Base-by-base conservation (phyloP, 2,113 vertebrate species). In the Amphiprion ocellaris region DNA sequence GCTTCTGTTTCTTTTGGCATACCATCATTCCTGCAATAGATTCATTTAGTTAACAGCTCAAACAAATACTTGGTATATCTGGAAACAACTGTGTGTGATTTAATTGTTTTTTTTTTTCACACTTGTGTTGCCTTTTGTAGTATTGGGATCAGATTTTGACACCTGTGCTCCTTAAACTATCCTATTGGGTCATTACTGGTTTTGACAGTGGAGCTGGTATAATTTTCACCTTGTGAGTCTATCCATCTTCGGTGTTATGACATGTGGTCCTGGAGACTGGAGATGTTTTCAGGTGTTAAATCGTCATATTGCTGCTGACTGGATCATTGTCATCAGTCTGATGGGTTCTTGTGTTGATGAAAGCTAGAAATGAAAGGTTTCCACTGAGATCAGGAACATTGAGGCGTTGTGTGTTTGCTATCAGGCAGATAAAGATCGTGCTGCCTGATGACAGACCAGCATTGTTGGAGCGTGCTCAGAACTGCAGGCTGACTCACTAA, bases 401-500 rank as follows among this genome's bases (percentile, higher is more conserved):
- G 6, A 30, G 30, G 30, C 26, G 26, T 26, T 50, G 3, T n/a
- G 53, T 41, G 8, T 70, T 69, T 70, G 15, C 37, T 39, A 68
- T 63, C n/a, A 60, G 30, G 0, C 58, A 65, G 55, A 74, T 58
- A 79, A 33, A 56, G 47, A 50, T 69, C 63, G 67, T 53, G 54
- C 61, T 62, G 52, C 44, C 52, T 53, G 52, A 61, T 64, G 75
- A 55, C 49, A 80, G 65, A 59, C 24, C 10, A 66, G 53, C 47
- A 61, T 17, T 75, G 30, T 26, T 19, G 4, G 10, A 79, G 65
- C 73, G 85, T 66, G 72, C 70, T 39, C 66, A 60, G 70, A 49
- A 74, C 66, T 74, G 39, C 70, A 14, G 82, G 73, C n/a, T 81
- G 61, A 91, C 72, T 82, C 74, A 90, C 74, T 85, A 58, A 92